Base-by-base conservation (phyloP, 53 echinoderm and acorn worm species). In the Hippasteria phrygiana region DNA sequence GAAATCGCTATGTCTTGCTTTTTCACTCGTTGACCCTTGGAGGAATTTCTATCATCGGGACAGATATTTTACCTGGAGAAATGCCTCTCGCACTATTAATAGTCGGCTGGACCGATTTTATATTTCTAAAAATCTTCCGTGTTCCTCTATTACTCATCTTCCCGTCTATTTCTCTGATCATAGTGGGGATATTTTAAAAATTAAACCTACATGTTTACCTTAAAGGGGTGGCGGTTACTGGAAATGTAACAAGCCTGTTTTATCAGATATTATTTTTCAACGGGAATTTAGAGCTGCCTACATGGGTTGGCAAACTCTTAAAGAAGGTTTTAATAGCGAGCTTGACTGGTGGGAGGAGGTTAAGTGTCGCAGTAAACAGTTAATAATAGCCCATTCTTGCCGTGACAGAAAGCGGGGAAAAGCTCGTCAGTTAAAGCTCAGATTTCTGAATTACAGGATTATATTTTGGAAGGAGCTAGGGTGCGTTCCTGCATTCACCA, bases 281-380 rank as follows among this genome's bases (percentile, higher is more conserved):
- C 16, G 55, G 3, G 78, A 91, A 9, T 86, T 90, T 27, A 40
- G 55, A 1, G 48, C 13, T 54, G 18, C 87, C 27, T 90, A 87
- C 41, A 0, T 29, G 17, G n/a, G 76, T n/a, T 93, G 91, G 91
- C 38, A 47, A 45, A 88, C 88, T 41, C 64, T 93, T 2, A 88
- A 93, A 24, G 73, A 81, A 2, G 88, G 88, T 32, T 92, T 59
- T 55, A 36, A 18, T 1, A 78, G 87, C 4, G 28, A 72, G 14
- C 20, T 65, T 1, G 62, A 79, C 7, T 94, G 92, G 92, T 92
- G 91, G 94, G 91, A 94, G n/a, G 74, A 87, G 41, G 53, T 91
- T 0, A 93, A 91, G 39, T 8, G 0, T 5, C 50, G 88, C 10
- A 46, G 32, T 29, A 91, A 88, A 62, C 51, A 88, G 3, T n/a